Evolutionary conservation across 1,140 invertebrate genomes (phyloP).

Genomic region (Drosophila sucinea): DNA sequence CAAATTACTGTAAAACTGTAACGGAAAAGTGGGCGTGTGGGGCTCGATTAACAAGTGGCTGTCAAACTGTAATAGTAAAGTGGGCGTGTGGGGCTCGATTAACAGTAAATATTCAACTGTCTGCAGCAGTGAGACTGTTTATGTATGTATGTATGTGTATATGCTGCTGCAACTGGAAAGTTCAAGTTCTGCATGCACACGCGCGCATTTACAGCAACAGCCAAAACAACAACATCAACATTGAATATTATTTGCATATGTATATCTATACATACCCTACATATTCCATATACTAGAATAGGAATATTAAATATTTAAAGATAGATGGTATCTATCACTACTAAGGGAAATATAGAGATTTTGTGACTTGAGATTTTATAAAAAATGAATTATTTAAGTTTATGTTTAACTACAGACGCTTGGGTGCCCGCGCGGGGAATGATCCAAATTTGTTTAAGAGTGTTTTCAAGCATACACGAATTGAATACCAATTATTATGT

Average conservation of each 20-base stretch:
- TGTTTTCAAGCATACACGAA: no score
- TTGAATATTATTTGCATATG: slow-evolving; percentile 40
- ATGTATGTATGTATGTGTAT: slow-evolving; percentile 19
- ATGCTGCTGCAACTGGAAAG: slow-evolving; percentile 30
- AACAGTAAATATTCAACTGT: slow-evolving; percentile 50
- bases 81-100: slow-evolving; percentile 44
- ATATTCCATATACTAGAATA: neutral
- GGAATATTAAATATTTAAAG: neutral
- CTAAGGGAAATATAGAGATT: no score
- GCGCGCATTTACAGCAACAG: slow-evolving; percentile 20
- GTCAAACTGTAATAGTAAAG: slow-evolving; percentile 55
- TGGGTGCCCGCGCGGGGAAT: no score
- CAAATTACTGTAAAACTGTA: slow-evolving; percentile 51
- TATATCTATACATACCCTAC: neutral
- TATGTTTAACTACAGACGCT: no score
- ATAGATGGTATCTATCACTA: no score
- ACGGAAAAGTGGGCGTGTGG: slow-evolving; percentile 44
- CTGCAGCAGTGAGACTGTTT: slow-evolving; percentile 28
- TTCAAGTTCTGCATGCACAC: slow-evolving; percentile 39
- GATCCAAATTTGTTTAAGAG: no score
- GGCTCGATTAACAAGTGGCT: slow-evolving; percentile 41
- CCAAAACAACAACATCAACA: slow-evolving; percentile 14
- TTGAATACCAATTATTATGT: no score
- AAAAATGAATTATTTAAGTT: no score
- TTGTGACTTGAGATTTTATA: no score